These are phyloP conservation scores for Typhlomys cinereus DNA, from an alignment of 2,113 vertebrate genomes.

Conservation along the genomic window DNA sequence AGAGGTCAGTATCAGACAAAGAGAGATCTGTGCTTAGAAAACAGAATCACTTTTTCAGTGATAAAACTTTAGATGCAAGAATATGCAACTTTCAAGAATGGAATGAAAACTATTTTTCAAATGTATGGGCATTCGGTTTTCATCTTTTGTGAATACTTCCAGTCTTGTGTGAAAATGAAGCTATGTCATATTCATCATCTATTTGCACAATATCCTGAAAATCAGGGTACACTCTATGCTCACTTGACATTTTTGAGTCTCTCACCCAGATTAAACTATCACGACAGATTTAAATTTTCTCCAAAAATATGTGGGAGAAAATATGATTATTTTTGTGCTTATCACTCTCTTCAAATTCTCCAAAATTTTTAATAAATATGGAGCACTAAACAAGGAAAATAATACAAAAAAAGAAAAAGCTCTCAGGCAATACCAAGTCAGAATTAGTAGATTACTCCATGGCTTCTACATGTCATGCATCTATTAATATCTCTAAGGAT, in stretches of 20 bases:
- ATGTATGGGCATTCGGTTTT: neutral
- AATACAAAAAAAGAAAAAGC: constrained; percentile 1
- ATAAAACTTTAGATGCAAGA: neutral
- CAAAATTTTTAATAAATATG: constrained; percentile 51
- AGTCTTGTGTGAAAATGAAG: neutral
- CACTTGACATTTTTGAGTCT: constrained; percentile 28
- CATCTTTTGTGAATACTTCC: neutral
- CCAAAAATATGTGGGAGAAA: neutral
- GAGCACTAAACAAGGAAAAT: neutral
- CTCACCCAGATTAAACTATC: neutral
- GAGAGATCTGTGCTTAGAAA: neutral
- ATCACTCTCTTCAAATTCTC: neutral
- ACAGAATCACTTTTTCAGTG: neutral
- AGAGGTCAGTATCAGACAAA: constrained; percentile 31
- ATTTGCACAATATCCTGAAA: constrained; percentile 28
- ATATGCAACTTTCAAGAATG: neutral
- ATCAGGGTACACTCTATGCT: neutral
- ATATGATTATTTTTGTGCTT: neutral
- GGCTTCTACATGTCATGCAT: constrained; percentile 71
- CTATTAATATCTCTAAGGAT: constrained; percentile 79
- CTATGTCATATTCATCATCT: neutral
- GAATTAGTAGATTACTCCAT: constrained; percentile 76
- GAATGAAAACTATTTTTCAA: neutral
- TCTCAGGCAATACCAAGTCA: constrained; percentile 59
- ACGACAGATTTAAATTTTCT: constrained; percentile 37